These are phyloP conservation scores for Lagria hirta DNA, from an alignment of 2,888 invertebrate genomes.

Conservation along the genomic window DNA sequence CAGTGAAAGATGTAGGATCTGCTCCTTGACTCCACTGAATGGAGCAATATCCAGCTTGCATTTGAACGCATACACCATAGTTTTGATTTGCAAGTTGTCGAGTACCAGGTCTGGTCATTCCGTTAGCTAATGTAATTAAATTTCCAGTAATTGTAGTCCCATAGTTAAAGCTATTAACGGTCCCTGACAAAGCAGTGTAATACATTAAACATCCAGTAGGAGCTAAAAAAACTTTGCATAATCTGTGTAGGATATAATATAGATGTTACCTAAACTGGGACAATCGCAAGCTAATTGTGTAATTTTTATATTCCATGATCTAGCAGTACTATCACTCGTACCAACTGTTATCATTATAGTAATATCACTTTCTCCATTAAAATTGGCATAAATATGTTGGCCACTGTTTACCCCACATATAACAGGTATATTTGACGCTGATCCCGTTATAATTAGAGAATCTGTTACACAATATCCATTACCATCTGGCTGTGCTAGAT, in stretches of 20 bases:
- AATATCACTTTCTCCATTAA: slow-evolving; percentile 68
- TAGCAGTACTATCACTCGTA: slow-evolving; percentile 59
- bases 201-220: slow-evolving; percentile 80
- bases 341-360: slow-evolving; percentile 69
- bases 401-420: slow-evolving; percentile 83
- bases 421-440: slow-evolving; percentile 69
- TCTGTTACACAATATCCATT: slow-evolving; percentile 73
- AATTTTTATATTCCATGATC: slow-evolving; percentile 76
- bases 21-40: slow-evolving; percentile 64
- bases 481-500: slow-evolving; percentile 71
- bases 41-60: slow-evolving; percentile 71
- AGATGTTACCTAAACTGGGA: slow-evolving; percentile 61
- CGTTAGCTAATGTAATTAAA: slow-evolving; percentile 24
- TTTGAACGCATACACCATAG: slow-evolving; percentile 77
- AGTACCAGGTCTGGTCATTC: slow-evolving; percentile 57
- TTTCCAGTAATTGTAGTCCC: slow-evolving; percentile 56
- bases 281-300: slow-evolving; percentile 74
- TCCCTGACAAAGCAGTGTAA: slow-evolving; percentile 63
- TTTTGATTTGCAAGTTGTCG: slow-evolving; percentile 70
- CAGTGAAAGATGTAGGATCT: slow-evolving; percentile 67
- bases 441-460: slow-evolving; percentile 69
- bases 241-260: too few relatives aligned
- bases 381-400: slow-evolving; percentile 76
- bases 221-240: too few relatives aligned
- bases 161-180: slow-evolving; percentile 76